Evolutionary conservation across 2,888 invertebrate species (phyloP), one percentile per base, ranked within the genome.

Genomic region (Invenusta paracnida): DNA sequence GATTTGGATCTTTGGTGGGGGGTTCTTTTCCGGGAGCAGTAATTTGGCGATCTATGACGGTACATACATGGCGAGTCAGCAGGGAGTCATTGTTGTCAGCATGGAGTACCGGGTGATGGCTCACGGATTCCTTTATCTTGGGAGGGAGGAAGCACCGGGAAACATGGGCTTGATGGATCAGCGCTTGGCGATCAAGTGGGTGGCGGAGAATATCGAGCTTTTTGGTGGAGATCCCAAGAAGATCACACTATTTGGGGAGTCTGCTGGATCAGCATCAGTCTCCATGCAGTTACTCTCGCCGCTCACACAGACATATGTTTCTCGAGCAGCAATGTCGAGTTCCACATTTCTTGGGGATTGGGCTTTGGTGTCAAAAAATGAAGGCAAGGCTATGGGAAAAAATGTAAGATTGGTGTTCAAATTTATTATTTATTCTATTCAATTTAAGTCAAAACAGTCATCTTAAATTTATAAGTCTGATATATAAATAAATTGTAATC

Each of bases 111-210:
- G 88, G 31, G 67, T 88, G 2, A 85, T 84, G 31, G 73, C 86
- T 0, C 87, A 87, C 67, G 88, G 88, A 0, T 89, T 89, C 86
- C 27, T 89, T 67, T 86, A 86, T 30, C 17, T 83, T 11, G 25
- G 82, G 0, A 30, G 23, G n/a, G 83, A 83, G 82, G 95, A 95
- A 88, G 27, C 81, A 1, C 95, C 95, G 0, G 96, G 96, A 5
- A 97, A 97, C 91, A 95, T 96, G 94, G 97, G 92, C 0, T 93
- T 98, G 23, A 95, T 96, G 94, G 98, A 98, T 93, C 97, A 98
- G 92, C 95, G 95, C 13, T 91, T 97, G 89, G 97, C 97, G 0
- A 94, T 98, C 88, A 94, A 95, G 87, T 98, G 98, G 98, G 94
- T 97, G 66, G 94, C 95, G 91, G 95, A 96, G 88, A 97, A 98